A percentile compares a stretch with the other conserved stretches of the same genome.
phyloP scores from a whole-genome alignment of 1,140 invertebrate species.

The Carcinoscorpius rotundicauda region DNA sequence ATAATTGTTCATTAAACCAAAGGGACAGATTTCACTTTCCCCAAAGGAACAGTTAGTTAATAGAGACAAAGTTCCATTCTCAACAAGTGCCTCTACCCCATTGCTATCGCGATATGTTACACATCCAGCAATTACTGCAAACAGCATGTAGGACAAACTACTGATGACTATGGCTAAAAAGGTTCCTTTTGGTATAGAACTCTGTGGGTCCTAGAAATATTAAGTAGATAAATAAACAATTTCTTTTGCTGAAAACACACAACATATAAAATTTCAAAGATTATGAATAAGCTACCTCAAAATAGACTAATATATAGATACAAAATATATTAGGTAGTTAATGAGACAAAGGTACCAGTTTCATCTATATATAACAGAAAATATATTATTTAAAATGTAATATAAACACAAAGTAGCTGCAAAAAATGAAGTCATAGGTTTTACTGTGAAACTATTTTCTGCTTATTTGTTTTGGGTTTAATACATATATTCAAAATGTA shows the following conservation, averaged over 20 bases:
- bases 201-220: slow-evolving; percentile 33
- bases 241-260: neutral
- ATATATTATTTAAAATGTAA: too few species aligned
- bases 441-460: too few species aligned
- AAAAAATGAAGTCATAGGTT: too few species aligned
- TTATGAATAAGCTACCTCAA: too few species aligned
- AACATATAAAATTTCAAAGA: neutral
- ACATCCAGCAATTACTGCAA: slow-evolving; percentile 62
- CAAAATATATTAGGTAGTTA: too few species aligned
- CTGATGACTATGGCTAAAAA: slow-evolving; percentile 74
- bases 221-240: neutral
- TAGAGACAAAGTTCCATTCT: slow-evolving; percentile 2
- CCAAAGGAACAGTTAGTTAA: slow-evolving; percentile 14
- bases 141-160: slow-evolving; percentile 65
- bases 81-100: slow-evolving; percentile 34
- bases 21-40: slow-evolving; percentile 14
- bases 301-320: too few species aligned
- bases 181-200: slow-evolving; percentile 56
- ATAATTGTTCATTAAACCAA: slow-evolving; percentile 22
- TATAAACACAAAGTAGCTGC: too few species aligned
- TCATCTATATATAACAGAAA: too few species aligned
- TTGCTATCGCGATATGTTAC: slow-evolving; percentile 61
- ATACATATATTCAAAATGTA: too few species aligned
- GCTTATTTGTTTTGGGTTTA: too few species aligned
- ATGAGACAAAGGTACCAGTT: too few species aligned